These are phyloP conservation scores for Acheta domesticus DNA, from an alignment of 2,888 invertebrate species.

Conservation along the genomic window DNA sequence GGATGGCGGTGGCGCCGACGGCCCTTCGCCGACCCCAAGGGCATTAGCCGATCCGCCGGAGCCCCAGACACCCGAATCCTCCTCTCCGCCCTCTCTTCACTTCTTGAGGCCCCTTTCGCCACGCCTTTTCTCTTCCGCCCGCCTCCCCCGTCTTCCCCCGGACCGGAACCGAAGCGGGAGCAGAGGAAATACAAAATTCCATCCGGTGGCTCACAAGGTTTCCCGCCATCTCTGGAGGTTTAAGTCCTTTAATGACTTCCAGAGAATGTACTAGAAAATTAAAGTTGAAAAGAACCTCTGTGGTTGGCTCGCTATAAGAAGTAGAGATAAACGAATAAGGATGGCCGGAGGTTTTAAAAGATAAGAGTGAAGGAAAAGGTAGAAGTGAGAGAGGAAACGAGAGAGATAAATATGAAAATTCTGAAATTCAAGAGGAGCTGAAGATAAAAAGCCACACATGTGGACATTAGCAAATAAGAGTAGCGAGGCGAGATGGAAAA, in stretches of 20 bases:
- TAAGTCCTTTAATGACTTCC: slow-evolving; percentile 18
- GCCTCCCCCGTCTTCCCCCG: neutral
- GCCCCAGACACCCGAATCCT: neutral
- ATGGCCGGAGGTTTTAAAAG: neutral
- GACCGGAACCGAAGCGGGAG: neutral
- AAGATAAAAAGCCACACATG: too few species aligned
- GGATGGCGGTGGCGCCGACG: neutral
- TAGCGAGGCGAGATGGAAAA: too few species aligned
- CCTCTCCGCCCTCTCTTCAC: neutral
- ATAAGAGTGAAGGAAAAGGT: neutral
- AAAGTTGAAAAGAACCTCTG: slow-evolving; percentile 2
- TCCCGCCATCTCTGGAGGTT: slow-evolving; percentile 18
- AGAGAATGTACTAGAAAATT: slow-evolving; percentile 18
- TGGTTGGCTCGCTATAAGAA: neutral
- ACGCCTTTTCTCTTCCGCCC: neutral
- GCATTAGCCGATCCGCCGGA: neutral
- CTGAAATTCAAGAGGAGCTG: too few species aligned
- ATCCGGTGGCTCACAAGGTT: neutral
- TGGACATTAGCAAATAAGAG: too few species aligned
- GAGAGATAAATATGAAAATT: too few species aligned
- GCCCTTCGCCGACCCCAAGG: slow-evolving; percentile 8
- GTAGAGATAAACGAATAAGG: slow-evolving; percentile 18
- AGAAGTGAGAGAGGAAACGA: neutral
- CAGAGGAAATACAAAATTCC: slow-evolving; percentile 9
- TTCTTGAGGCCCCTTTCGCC: neutral